Base-by-base conservation (phyloP, 2,113 vertebrate genomes). In the Apeltes quadracus region DNA sequence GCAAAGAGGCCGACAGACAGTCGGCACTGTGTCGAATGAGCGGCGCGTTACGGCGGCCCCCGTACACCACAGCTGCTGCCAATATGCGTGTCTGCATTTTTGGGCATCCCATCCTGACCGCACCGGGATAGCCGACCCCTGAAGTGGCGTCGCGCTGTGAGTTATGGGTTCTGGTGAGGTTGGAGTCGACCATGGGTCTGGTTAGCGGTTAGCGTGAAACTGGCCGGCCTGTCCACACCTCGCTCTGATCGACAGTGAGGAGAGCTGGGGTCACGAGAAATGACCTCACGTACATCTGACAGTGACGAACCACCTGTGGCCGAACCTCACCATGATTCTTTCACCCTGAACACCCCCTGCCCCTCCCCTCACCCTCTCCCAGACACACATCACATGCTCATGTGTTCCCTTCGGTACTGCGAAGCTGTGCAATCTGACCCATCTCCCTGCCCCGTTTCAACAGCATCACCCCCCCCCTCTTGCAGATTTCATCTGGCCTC, bases 401-500 rank as follows among this genome's bases (percentile, higher is more conserved):
- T 65, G 62, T 72, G 55, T 58, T 76, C 61, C 14, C 34, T 61
- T 14, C 63, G 67, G 76, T 54, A 68, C 65, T 7, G 71, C 46
- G 61, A 79, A 74, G 68, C 76, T 22, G 38, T 86, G 88, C 87
- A 91, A 90, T 84, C 72, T 1, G 82, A 91, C 69, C 84, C 75
- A 51, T 72, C 72, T 76, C 44, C 50, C 68, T 5, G 25, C 29
- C 34, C 51, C 8, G 50, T 79, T 84, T 91, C 82, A 85, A 76
- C 82, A 79, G 77, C 84, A 82, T 90, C 84, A 84, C 43, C 57
- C 65, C 74, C 22, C n/a, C 44, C 8, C 46, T 79, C 29, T 78
- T 38, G 51, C 36, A 22, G 51, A 29, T 90, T 88, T 91, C 83
- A 90, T 86, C 86, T 86, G 84, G 78, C 79, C 85, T 75, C 79